A percentile compares a stretch with the other conserved stretches of the same genome.
Conservation (phyloP, 2,888 invertebrate genomes). For the Branchellion lobata region DNA sequence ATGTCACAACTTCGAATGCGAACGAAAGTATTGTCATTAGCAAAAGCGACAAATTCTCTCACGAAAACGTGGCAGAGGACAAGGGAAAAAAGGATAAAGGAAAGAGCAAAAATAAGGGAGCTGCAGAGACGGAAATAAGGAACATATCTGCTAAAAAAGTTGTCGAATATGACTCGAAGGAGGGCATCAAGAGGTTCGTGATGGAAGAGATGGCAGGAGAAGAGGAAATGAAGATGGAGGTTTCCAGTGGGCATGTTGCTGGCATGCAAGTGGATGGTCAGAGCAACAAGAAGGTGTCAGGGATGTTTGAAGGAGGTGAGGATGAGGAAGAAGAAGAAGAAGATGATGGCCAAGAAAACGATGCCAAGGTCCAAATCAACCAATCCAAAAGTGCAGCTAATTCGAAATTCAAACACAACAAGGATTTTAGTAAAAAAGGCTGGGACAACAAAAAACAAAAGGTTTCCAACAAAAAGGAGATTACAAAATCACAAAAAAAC, state of each 20-base stretch:
- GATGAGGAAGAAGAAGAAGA: conserved; percentile 3
- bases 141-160: background rate
- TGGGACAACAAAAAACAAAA: background rate
- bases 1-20: background rate
- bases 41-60: background rate
- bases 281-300: background rate
- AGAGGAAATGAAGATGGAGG: no score
- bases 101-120: background rate
- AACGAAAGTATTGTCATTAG: background rate
- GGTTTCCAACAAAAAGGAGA: no score
- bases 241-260: no score
- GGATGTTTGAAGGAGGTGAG: conserved; percentile 12
- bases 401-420: no score
- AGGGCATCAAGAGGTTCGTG: conserved; percentile 2
- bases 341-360: background rate
- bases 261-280: no score
- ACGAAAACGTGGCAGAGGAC: background rate
- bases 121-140: background rate
- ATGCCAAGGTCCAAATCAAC: background rate
- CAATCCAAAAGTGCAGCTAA: no score
- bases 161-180: background rate
- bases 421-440: no score
- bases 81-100: background rate
- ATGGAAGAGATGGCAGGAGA: background rate
- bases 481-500: no score